phyloP scores from a whole-genome alignment of 2,797 vertebrate genomes.

The Phrynocephalus vlangalii region DNA sequence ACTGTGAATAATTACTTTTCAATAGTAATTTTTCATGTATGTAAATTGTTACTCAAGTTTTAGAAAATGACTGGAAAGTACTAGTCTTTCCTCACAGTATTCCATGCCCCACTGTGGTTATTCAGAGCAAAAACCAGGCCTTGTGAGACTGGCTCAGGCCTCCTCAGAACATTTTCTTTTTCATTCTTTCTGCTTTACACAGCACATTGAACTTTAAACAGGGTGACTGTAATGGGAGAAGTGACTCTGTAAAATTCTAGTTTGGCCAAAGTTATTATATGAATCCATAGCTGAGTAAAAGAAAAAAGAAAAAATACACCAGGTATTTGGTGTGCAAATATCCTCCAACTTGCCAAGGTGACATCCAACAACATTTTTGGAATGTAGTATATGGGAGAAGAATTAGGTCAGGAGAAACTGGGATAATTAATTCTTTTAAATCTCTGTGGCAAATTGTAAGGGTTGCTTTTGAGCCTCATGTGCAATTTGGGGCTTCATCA shows the following conservation, averaged over 20 bases:
- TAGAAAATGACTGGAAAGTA: background rate
- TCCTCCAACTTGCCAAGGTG: conserved; percentile 36
- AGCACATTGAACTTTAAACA: conserved; percentile 25
- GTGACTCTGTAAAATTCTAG: conserved; percentile 38
- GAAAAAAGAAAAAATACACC: conserved; percentile 1
- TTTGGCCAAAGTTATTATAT: conserved; percentile 50
- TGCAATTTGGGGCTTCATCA: conserved; percentile 49
- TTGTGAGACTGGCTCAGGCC: background rate
- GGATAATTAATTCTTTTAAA: conserved; percentile 66
- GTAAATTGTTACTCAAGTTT: background rate
- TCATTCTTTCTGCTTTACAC: conserved; percentile 28
- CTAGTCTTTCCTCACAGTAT: no score
- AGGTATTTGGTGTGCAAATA: conserved; percentile 51
- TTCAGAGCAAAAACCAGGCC: background rate
- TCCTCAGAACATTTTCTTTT: background rate
- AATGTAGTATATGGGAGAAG: conserved; percentile 50
- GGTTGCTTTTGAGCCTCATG: conserved; percentile 33
- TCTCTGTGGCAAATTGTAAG: conserved; percentile 58
- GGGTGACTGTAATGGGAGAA: conserved; percentile 40
- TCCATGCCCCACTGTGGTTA: no score
- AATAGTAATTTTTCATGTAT: no score
- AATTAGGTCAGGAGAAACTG: conserved; percentile 66
- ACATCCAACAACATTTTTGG: conserved; percentile 43
- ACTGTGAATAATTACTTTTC: no score
- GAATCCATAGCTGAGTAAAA: conserved; percentile 32